phyloP scores from a whole-genome alignment of 2,888 invertebrate genomes.

The Melieria crassipennis region DNA sequence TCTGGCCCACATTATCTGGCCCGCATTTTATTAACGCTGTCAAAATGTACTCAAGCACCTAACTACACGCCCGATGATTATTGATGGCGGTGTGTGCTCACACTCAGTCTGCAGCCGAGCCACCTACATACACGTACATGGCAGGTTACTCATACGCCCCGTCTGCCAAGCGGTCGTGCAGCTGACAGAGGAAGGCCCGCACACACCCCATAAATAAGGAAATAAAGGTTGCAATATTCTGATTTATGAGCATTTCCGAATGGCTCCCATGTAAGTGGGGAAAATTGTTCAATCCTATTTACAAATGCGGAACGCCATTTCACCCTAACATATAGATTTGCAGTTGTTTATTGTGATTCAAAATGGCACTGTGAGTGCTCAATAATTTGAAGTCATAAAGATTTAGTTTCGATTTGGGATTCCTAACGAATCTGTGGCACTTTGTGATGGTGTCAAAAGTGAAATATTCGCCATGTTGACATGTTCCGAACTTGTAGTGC shows the following conservation, averaged over 20 bases:
- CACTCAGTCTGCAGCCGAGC: not conserved
- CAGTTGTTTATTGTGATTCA: not conserved
- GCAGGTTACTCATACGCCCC: not conserved
- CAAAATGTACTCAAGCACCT: not conserved
- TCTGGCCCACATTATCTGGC: conserved; percentile 11
- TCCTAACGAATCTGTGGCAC: not conserved
- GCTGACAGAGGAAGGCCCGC: not conserved
- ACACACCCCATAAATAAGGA: conserved; percentile 15
- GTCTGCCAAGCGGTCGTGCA: not conserved
- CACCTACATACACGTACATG: not conserved
- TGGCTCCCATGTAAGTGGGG: not conserved
- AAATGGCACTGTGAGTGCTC: too few relatives aligned
- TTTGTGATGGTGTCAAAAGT: not conserved
- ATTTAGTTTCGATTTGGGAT: not conserved
- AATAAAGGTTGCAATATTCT: conserved; percentile 16
- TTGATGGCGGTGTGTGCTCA: not conserved
- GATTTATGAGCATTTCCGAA: conserved; percentile 20
- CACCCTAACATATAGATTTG: not conserved
- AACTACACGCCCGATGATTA: not conserved
- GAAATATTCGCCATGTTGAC: too few relatives aligned
- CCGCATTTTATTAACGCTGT: conserved; percentile 11
- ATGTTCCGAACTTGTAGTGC: too few relatives aligned
- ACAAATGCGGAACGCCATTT: not conserved
- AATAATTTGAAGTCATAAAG: conserved; percentile 2
- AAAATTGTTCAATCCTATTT: not conserved